Conservation (phyloP, 2,888 invertebrate species). For the Microchrysa polita region DNA sequence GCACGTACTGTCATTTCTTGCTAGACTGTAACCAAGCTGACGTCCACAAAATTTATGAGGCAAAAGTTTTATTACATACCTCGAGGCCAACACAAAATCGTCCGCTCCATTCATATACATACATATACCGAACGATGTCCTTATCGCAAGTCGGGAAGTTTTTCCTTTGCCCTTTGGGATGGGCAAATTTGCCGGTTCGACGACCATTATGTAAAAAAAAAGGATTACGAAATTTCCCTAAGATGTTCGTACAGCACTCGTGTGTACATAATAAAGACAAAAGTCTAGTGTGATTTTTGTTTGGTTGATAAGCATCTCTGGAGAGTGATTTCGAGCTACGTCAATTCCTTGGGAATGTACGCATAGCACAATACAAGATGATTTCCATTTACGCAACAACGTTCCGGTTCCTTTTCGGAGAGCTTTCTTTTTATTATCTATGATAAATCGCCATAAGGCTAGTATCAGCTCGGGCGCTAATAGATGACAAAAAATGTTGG, state of each 20-base stretch:
- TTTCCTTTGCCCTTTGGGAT: background rate
- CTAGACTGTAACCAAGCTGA: background rate
- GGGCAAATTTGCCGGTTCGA: constrained; percentile 12
- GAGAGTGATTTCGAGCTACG: constrained; percentile 23
- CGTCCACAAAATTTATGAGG: constrained; percentile 4
- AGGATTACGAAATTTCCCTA: constrained; percentile 19
- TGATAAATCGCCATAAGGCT: constrained; percentile 41
- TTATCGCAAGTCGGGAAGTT: background rate
- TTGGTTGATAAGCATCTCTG: constrained; percentile 26
- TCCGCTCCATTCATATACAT: constrained; percentile 2
- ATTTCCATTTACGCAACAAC: background rate
- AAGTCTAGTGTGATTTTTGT: constrained; percentile 6
- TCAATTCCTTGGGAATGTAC: background rate
- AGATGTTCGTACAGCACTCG: background rate
- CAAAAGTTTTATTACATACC: constrained; percentile 24
- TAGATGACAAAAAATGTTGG: constrained; percentile 28
- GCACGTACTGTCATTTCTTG: constrained; percentile 5
- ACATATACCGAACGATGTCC: background rate
- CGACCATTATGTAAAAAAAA: constrained; percentile 24
- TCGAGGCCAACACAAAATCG: background rate
- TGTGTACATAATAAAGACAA: constrained; percentile 12
- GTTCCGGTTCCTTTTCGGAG: background rate
- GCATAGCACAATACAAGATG: background rate
- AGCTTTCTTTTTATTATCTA: constrained; percentile 27
- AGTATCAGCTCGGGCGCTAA: constrained; percentile 21